A percentile compares a stretch with the other conserved stretches of the same genome.
These are phyloP conservation scores for Willisornis vidua DNA, from an alignment of 2,113 vertebrate genomes.

Conservation along the genomic window DNA sequence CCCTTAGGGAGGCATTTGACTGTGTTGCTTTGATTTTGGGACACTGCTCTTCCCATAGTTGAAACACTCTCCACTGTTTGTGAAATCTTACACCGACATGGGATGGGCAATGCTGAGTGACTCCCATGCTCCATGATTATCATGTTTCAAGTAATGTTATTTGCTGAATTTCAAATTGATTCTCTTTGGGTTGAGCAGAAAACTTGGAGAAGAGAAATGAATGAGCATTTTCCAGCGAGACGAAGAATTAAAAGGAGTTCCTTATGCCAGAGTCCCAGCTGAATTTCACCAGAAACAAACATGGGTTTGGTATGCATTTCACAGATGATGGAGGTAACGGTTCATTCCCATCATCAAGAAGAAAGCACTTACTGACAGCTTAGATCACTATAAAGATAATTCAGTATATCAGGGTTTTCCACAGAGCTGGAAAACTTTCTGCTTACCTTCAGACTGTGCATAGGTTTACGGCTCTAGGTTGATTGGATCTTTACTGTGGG, in stretches of 20 bases:
- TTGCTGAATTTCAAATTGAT: slow-evolving; percentile 34
- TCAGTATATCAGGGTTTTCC: background rate
- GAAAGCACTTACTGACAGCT: background rate
- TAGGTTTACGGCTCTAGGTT: background rate
- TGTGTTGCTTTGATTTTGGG: background rate
- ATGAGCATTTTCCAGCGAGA: background rate
- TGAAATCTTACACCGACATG: background rate
- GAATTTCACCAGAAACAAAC: slow-evolving; percentile 26
- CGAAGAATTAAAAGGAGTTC: background rate
- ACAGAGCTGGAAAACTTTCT: background rate
- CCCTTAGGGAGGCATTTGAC: background rate
- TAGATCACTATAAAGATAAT: background rate
- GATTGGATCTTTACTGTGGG: background rate
- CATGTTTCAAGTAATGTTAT: background rate
- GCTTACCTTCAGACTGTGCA: background rate
- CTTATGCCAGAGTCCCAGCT: background rate
- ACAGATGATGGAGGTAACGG: background rate
- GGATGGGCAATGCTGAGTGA: background rate
- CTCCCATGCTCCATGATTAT: background rate
- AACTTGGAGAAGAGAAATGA: slow-evolving; percentile 9
- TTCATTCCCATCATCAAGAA: slow-evolving; percentile 16
- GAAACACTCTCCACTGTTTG: background rate
- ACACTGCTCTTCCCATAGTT: background rate
- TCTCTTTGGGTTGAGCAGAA: slow-evolving; percentile 37
- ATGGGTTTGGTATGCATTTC: slow-evolving; percentile 24